phyloP scores from a whole-genome alignment of 2,888 invertebrate species.

The Allygus modestus region DNA sequence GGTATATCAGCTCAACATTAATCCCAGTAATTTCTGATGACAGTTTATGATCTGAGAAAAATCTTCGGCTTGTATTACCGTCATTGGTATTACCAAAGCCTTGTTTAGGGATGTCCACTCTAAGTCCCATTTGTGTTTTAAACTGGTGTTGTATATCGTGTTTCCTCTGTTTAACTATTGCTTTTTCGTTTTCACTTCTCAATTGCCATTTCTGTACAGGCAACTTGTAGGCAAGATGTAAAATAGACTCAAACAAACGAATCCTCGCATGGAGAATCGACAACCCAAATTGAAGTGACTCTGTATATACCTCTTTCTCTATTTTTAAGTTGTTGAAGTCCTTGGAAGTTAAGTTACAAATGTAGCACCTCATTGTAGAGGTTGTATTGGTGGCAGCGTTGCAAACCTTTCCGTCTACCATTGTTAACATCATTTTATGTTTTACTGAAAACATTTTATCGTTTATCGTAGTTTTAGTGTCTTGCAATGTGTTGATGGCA shows the following conservation, averaged over 20 bases:
- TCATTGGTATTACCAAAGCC: constrained; percentile 63
- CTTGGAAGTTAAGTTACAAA: constrained; percentile 3
- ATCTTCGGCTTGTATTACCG: constrained; percentile 50
- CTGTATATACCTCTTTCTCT: background rate
- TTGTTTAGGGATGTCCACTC: constrained; percentile 60
- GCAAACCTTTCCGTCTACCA: constrained; percentile 65
- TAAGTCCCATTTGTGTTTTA: constrained; percentile 51
- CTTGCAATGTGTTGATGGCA: constrained; percentile 4
- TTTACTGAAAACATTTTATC: background rate
- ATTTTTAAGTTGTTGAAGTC: constrained; percentile 41
- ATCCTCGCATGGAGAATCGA: constrained; percentile 62
- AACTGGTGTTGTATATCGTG: constrained; percentile 45
- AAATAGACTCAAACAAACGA: constrained; percentile 60
- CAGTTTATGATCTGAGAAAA: constrained; percentile 25
- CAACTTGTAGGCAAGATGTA: constrained; percentile 61
- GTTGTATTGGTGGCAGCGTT: constrained; percentile 56
- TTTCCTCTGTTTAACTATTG: constrained; percentile 16
- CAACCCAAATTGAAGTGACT: constrained; percentile 55
- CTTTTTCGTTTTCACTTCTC: background rate
- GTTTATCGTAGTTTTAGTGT: constrained; percentile 53
- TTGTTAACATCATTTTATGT: constrained; percentile 1
- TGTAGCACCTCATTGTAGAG: constrained; percentile 58
- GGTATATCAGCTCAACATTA: background rate
- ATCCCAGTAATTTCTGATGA: constrained; percentile 46
- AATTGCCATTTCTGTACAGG: constrained; percentile 54